Evolutionary conservation across 2,113 vertebrate species (phyloP).

Genomic region (Psilopsiagon aymara): DNA sequence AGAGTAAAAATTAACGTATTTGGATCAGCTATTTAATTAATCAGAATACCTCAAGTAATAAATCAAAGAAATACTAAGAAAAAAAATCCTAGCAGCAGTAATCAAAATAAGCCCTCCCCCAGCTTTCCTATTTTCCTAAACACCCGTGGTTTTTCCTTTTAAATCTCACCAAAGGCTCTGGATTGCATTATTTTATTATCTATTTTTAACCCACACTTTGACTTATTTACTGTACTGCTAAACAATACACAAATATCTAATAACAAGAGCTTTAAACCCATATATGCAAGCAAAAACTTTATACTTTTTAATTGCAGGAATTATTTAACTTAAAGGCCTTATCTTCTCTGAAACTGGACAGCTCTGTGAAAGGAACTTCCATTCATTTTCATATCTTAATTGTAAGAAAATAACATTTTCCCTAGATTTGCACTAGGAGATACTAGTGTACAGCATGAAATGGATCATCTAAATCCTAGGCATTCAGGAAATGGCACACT

Average conservation of each 20-base stretch:
- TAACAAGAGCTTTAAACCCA: not conserved
- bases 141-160: not conserved
- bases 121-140: not conserved
- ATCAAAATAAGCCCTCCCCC: not conserved
- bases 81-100: accelerated
- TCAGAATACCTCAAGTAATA: not conserved
- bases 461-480: not conserved
- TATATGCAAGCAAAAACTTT: not conserved
- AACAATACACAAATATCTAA: not conserved
- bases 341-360: not conserved
- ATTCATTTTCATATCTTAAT: not conserved
- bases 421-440: not conserved
- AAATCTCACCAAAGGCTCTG: not conserved
- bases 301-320: not conserved
- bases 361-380: not conserved
- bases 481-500: not conserved
- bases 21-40: not conserved
- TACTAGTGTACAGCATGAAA: not conserved
- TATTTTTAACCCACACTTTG: not conserved
- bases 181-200: not conserved
- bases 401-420: not conserved
- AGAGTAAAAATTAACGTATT: not conserved
- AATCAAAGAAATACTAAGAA: not conserved
- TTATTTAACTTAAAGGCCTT: not conserved
- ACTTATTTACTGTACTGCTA: not conserved